Percentiles rank a stretch among this genome's conserved stretches.
These are phyloP conservation scores for Harpegnathos saltator DNA, from an alignment of 1,140 invertebrate genomes.

Conservation along the genomic window DNA sequence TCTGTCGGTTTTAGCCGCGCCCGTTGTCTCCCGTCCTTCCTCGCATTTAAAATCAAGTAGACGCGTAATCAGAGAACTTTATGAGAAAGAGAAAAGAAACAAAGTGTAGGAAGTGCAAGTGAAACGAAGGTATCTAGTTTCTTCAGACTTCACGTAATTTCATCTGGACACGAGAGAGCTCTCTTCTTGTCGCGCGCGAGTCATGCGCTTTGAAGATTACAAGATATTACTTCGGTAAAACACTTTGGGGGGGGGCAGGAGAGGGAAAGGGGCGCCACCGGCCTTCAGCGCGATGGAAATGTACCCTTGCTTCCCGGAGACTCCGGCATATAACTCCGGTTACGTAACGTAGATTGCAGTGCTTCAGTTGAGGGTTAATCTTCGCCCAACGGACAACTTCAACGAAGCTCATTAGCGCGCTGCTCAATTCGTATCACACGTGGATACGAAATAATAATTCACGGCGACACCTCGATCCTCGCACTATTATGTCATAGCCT, in stretches of 20 bases:
- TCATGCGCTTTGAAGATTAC: constrained; percentile 36
- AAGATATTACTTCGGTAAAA: constrained; percentile 54
- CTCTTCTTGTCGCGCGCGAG: constrained; percentile 4
- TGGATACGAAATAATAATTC: constrained; percentile 19
- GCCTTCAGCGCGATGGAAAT: constrained; percentile 55
- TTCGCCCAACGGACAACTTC: constrained; percentile 35
- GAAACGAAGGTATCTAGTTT: constrained; percentile 14
- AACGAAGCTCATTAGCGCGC: constrained; percentile 46
- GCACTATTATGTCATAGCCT: background rate
- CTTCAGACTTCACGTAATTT: constrained; percentile 30
- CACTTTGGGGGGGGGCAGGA: no score
- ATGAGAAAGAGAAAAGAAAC: background rate
- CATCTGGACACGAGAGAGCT: background rate
- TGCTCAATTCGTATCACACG: constrained; percentile 26
- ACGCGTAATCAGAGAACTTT: background rate
- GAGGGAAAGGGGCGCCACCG: no score
- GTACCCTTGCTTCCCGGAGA: constrained; percentile 4
- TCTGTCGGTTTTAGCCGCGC: background rate
- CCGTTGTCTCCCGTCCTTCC: background rate
- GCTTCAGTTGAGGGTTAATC: constrained; percentile 50
- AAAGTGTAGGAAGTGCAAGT: constrained; percentile 13
- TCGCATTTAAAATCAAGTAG: constrained; percentile 16
- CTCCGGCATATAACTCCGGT: constrained; percentile 34
- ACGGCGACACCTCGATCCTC: background rate
- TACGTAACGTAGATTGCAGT: constrained; percentile 53